These are phyloP conservation scores for Trachymyrmex cornetzi DNA, from an alignment of 1,140 invertebrate species.

Conservation along the genomic window DNA sequence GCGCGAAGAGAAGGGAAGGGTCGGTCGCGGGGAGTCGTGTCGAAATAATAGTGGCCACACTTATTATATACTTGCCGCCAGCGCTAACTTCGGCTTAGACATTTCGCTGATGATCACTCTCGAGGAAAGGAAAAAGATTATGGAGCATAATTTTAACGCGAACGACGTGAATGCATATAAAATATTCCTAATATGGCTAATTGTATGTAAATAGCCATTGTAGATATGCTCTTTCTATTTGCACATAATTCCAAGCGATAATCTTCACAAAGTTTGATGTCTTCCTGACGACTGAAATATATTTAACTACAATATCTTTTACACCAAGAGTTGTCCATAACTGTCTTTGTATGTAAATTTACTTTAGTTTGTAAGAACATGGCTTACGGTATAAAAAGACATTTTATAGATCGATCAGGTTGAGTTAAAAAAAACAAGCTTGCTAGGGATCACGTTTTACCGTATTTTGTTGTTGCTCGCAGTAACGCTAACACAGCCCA, in stretches of 20 bases:
- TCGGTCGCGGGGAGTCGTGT: conserved; percentile 79
- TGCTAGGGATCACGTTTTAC: conserved; percentile 47
- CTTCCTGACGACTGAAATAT: background rate
- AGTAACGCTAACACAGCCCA: conserved; percentile 56
- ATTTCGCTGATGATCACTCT: background rate
- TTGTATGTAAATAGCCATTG: background rate
- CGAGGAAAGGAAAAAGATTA: background rate
- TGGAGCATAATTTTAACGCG: background rate
- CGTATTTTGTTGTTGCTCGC: conserved; percentile 33
- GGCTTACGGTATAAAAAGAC: background rate
- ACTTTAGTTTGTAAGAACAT: background rate
- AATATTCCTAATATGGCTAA: conserved; percentile 1
- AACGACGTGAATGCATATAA: background rate
- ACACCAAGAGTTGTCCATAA: background rate
- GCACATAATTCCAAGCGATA: background rate
- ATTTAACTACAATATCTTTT: background rate
- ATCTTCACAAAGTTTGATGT: background rate
- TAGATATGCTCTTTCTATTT: background rate
- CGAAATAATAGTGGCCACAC: conserved; percentile 84
- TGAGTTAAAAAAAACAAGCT: conserved; percentile 10
- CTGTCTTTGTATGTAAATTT: background rate
- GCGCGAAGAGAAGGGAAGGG: conserved; percentile 65
- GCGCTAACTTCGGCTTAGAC: background rate
- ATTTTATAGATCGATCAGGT: background rate
- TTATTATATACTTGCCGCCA: conserved; percentile 78